Percentiles rank a stretch among this genome's conserved stretches.
phyloP scores from a whole-genome alignment of 2,113 vertebrate genomes.

The Prietella phreatophila region DNA sequence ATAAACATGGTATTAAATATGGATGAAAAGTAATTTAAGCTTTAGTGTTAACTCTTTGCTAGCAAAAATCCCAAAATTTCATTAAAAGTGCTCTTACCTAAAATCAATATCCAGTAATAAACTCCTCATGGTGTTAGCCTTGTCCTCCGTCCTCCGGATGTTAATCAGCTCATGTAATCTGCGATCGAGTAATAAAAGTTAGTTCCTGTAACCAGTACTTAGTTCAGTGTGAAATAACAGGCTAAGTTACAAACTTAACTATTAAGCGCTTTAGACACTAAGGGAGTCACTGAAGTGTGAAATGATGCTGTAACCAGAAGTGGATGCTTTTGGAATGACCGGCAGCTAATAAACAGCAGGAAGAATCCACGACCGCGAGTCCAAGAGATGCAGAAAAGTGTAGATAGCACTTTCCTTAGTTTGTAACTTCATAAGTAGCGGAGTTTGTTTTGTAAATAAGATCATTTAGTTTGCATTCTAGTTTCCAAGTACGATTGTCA shows the following conservation, averaged over 20 bases:
- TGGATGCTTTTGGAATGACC: background rate
- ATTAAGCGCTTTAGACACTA: background rate
- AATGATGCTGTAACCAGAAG: background rate
- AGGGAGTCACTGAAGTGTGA: background rate
- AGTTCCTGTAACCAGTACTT: slow-evolving; percentile 9
- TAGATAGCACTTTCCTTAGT: background rate
- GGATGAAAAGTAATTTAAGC: background rate
- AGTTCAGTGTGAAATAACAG: background rate
- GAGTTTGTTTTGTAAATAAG: background rate
- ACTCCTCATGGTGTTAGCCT: slow-evolving; percentile 73
- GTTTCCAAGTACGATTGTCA: too few relatives aligned
- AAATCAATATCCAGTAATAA: slow-evolving; percentile 95
- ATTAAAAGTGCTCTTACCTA: slow-evolving; percentile 71
- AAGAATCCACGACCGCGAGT: background rate
- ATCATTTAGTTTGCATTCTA: too few relatives aligned
- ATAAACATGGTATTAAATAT: background rate
- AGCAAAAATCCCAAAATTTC: background rate
- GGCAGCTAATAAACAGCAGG: background rate
- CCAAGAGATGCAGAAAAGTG: background rate
- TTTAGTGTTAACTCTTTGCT: background rate
- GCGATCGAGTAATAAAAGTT: slow-evolving; percentile 51
- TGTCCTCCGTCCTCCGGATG: slow-evolving; percentile 67
- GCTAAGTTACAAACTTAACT: background rate
- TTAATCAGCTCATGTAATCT: slow-evolving; percentile 93
- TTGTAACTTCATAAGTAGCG: background rate